These are phyloP conservation scores for Cyphomyrus discorhynchus DNA, from an alignment of 2,113 vertebrate species.

Conservation along the genomic window DNA sequence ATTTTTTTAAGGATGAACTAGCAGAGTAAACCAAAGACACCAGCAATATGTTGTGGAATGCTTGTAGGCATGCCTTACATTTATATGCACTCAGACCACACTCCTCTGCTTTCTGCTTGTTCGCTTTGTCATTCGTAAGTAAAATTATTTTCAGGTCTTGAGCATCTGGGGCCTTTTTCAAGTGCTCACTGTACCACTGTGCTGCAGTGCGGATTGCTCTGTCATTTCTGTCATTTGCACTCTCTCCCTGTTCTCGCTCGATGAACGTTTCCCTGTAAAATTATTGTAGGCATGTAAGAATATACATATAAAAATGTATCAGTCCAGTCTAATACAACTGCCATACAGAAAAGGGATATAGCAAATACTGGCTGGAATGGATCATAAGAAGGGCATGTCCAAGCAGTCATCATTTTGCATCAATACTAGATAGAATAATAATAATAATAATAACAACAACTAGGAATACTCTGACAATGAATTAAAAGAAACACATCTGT, in stretches of 20 bases:
- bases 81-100: conserved; percentile 75
- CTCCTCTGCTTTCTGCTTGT: conserved; percentile 83
- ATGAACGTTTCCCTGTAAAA: conserved; percentile 80
- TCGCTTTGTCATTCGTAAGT: conserved; percentile 84
- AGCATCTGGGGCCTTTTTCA: conserved; percentile 52
- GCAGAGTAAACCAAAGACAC: not conserved
- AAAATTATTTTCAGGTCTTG: conserved; percentile 72
- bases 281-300: not conserved
- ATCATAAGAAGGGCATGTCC: not conserved
- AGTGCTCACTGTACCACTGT: conserved; percentile 84
- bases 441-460: too few relatives aligned
- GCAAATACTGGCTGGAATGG: not conserved
- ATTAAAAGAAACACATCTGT: not conserved
- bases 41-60: not conserved
- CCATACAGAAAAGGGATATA: not conserved
- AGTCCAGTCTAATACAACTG: not conserved
- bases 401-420: not conserved
- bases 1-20: not conserved
- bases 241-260: conserved; percentile 81
- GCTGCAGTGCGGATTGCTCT: conserved; percentile 83
- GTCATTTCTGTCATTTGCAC: conserved; percentile 87
- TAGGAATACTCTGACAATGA: not conserved
- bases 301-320: not conserved
- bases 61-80: conserved; percentile 61
- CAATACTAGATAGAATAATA: not conserved